These are phyloP conservation scores for Xiphorhynchus elegans DNA, from an alignment of 2,113 vertebrate genomes.

Conservation along the genomic window DNA sequence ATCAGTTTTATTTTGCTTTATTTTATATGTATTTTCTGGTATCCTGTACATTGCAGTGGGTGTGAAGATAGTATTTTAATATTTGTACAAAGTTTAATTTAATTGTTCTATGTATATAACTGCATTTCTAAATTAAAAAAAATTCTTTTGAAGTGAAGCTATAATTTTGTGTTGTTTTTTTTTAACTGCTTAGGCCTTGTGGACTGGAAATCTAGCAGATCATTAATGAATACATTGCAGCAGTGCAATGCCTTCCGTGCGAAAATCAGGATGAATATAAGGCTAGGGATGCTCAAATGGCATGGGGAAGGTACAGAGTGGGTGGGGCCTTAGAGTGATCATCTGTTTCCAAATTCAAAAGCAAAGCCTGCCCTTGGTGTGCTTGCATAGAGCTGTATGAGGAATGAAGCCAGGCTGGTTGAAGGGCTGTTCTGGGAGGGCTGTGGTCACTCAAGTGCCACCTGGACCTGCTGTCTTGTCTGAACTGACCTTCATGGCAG, in stretches of 20 bases:
- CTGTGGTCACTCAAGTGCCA: neutral
- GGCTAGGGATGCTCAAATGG: neutral
- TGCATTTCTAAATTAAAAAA: slow-evolving; percentile 99
- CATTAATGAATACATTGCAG: neutral
- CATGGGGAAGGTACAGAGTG: neutral
- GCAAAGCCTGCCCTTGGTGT: neutral
- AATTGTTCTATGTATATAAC: slow-evolving; percentile 99
- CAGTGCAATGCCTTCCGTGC: neutral
- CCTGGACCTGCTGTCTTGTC: neutral
- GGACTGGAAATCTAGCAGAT: neutral
- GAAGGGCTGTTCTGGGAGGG: neutral
- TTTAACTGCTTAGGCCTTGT: neutral
- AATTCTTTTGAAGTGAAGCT: slow-evolving; percentile 89
- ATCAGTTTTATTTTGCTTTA: slow-evolving; percentile 78
- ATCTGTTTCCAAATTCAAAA: neutral
- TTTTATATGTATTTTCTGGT: slow-evolving; percentile 83
- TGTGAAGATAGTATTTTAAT: slow-evolving; percentile 99
- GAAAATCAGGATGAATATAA: neutral
- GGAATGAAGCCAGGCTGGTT: neutral
- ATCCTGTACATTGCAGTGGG: slow-evolving; percentile 96
- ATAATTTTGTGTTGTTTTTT: neutral
- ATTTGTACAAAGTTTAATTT: slow-evolving; percentile 99
- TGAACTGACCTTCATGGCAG: neutral
- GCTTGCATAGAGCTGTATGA: neutral
- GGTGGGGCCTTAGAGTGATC: neutral